A percentile compares a stretch with the other conserved stretches of the same genome.
Evolutionary conservation across 2,797 vertebrate species (phyloP).

Genomic region (Siniperca undulata): DNA sequence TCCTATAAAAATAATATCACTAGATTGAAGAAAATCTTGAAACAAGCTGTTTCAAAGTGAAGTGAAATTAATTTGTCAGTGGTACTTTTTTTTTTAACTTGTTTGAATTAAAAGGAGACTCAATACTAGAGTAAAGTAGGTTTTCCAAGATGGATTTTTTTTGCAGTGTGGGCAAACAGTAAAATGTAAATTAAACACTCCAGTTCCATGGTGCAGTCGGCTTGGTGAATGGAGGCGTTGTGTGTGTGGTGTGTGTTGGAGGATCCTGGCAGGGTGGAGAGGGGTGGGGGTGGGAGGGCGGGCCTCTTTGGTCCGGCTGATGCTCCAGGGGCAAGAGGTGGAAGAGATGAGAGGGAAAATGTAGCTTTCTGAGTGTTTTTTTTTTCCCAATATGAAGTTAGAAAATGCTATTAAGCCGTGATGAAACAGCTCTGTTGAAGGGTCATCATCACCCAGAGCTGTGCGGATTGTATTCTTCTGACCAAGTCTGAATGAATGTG

Average conservation of each 20-base stretch:
- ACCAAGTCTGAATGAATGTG: constrained; percentile 35
- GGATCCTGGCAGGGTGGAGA: constrained; percentile 30
- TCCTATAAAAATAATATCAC: neutral
- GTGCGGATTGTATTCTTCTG: constrained; percentile 36
- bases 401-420: constrained; percentile 56
- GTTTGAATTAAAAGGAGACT: constrained; percentile 49
- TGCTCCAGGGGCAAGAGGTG: constrained; percentile 85
- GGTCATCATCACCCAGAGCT: constrained; percentile 45
- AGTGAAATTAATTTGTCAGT: constrained; percentile 14
- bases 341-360: constrained; percentile 51
- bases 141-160: constrained; percentile 28
- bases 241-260: constrained; percentile 56
- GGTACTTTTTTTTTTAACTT: constrained; percentile 6
- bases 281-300: constrained; percentile 14
- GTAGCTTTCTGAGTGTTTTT: constrained; percentile 32
- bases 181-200: constrained; percentile 64
- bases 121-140: constrained; percentile 1
- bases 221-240: constrained; percentile 79
- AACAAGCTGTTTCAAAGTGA: constrained; percentile 42
- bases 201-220: constrained; percentile 44
- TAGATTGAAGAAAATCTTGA: constrained; percentile 37
- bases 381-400: constrained; percentile 33
- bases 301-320: constrained; percentile 80
- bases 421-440: constrained; percentile 45
- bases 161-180: constrained; percentile 64